Base-by-base conservation (phyloP, 2,113 vertebrate species). In the Mormoops blainvillei region DNA sequence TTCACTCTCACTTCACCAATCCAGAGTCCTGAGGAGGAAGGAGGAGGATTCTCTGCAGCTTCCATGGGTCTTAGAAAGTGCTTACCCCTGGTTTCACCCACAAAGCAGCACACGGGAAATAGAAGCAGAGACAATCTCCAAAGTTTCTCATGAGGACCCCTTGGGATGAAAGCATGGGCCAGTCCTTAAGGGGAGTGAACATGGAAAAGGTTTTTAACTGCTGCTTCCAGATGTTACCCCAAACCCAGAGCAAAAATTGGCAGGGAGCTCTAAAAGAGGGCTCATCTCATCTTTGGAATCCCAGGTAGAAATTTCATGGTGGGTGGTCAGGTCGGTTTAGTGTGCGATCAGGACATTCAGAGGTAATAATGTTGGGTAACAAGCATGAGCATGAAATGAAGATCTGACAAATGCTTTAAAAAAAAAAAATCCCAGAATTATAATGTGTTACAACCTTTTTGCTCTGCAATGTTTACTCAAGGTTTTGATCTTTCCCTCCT, bases 371-470 rank as follows among this genome's bases (percentile, higher is more conserved):
- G 54, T 71, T 92, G 36, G 88, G 68, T 86, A 91, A 92, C 93
- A 97, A 93, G 94, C 74, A 74, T 4, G 26, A 96, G 56, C 95
- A 93, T 93, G 95, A 96, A 85, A 56, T 43, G 15, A 95, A 50
- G 92, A 91, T 96, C 92, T 94, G 83, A 91, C 89, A 93, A 89
- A 78, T 78, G 81, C 80, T 45, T 52, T 82, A 43, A 33, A 41
- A 73, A 43, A 33, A 41, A 73, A 70, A 89, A 89, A 71, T 67
- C 58, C 63, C 61, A 50, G 88, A 92, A 95, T 86, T 86, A 70
- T 24, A 82, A 92, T 90, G 78, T 41, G 73, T 50, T 93, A 19
- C 33, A 91, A 78, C 61, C 89, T 20, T 33, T 96, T 89, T 54
- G 6, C 38, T 90, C 74, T 93, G 86, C 43, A 9, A 3, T 76